Conservation (phyloP, 2,797 vertebrate species). For the Leptodactylus fallax region DNA sequence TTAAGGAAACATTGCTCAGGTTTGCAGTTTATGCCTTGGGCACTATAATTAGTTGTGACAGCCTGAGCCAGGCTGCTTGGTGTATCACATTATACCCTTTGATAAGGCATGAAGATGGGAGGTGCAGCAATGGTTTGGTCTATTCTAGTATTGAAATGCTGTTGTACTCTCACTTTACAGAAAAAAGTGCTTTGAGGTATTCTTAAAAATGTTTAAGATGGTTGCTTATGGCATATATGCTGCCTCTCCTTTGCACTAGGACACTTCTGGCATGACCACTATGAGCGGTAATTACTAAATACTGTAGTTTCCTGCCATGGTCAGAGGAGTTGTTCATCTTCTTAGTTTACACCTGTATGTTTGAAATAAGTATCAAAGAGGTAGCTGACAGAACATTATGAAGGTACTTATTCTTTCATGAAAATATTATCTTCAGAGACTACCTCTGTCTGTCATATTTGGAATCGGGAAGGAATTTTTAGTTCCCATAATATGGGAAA, state of each 20-base stretch:
- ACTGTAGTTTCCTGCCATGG: not conserved
- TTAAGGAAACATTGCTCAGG: slow-evolving; percentile 33
- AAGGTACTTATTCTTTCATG: too few relatives aligned
- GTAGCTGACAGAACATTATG: too few relatives aligned
- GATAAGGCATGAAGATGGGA: slow-evolving; percentile 59
- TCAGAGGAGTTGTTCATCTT: not conserved
- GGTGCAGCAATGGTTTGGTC: slow-evolving; percentile 41
- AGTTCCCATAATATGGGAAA: too few relatives aligned
- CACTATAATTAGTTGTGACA: slow-evolving; percentile 62
- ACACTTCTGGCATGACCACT: not conserved
- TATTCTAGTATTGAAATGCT: slow-evolving; percentile 29
- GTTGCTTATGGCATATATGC: not conserved
- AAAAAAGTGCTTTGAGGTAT: slow-evolving; percentile 23
- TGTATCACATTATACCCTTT: slow-evolving; percentile 59
- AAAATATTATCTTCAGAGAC: too few relatives aligned
- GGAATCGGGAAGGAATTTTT: too few relatives aligned
- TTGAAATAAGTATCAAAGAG: not conserved
- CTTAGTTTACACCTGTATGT: too few relatives aligned
- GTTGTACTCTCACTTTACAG: slow-evolving; percentile 10
- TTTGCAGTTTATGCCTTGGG: slow-evolving; percentile 45
- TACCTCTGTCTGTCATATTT: too few relatives aligned
- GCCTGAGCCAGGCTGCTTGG: slow-evolving; percentile 53
- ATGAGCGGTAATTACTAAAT: not conserved
- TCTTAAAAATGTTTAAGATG: not conserved
- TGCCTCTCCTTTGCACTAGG: not conserved